These are phyloP conservation scores for Selene dorsalis DNA, from an alignment of 2,797 vertebrate species.

Conservation along the genomic window DNA sequence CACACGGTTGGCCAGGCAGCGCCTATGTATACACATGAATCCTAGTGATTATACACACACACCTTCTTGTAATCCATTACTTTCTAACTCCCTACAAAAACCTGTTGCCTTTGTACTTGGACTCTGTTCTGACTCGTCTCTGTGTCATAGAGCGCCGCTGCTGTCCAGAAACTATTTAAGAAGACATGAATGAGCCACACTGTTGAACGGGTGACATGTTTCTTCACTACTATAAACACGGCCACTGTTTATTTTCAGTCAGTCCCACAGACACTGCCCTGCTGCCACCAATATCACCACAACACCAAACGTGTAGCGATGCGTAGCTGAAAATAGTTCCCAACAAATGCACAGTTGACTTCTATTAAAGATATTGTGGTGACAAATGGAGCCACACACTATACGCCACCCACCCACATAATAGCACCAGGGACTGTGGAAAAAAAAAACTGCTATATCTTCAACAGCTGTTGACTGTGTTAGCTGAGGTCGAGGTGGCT, in stretches of 20 bases:
- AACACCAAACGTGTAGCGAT: slow-evolving; percentile 40
- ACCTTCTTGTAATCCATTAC: neutral
- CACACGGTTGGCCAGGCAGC: neutral
- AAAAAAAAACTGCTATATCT: neutral
- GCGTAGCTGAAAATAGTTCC: slow-evolving; percentile 39
- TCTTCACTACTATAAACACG: slow-evolving; percentile 15
- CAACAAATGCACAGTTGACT: slow-evolving; percentile 30
- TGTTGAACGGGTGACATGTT: slow-evolving; percentile 28
- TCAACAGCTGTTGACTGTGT: neutral
- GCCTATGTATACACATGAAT: slow-evolving; percentile 4
- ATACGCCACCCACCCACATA: slow-evolving; percentile 18
- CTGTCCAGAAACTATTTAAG: slow-evolving; percentile 51
- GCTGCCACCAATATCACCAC: slow-evolving; percentile 37
- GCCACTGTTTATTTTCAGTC: slow-evolving; percentile 30
- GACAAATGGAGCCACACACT: slow-evolving; percentile 30
- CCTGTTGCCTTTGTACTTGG: slow-evolving; percentile 15
- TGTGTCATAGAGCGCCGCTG: neutral
- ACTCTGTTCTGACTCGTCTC: slow-evolving; percentile 12
- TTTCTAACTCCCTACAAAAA: neutral
- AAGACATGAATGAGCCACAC: slow-evolving; percentile 27
- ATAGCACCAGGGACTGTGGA: neutral
- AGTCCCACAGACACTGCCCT: slow-evolving; percentile 14
- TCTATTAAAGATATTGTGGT: slow-evolving; percentile 11
- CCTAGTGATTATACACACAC: neutral
- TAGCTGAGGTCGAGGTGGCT: neutral